Percentiles rank a stretch among this genome's conserved stretches.
Evolutionary conservation across 2,888 invertebrate species (phyloP).

Genomic region (Molanna angustata): DNA sequence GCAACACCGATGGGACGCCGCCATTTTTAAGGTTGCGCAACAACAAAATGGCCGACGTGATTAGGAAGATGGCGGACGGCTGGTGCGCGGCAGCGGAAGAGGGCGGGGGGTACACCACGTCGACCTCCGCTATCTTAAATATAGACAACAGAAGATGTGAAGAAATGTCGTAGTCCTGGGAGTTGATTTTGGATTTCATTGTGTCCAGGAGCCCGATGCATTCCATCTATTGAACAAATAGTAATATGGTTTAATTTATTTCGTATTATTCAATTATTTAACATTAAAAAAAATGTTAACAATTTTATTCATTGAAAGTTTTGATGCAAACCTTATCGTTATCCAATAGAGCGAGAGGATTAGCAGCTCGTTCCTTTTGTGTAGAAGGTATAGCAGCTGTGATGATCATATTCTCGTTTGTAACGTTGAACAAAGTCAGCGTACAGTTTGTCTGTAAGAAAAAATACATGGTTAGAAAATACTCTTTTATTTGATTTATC

Average conservation of each 20-base stretch:
- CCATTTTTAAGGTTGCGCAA: background rate
- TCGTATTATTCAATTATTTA: background rate
- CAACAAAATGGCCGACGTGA: constrained; percentile 6
- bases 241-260: background rate
- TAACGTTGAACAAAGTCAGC: constrained; percentile 79
- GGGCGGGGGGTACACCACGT: constrained; percentile 75
- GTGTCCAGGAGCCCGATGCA: constrained; percentile 79
- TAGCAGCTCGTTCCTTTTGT: constrained; percentile 59
- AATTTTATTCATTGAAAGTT: too few species aligned
- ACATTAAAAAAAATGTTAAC: too few species aligned
- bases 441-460: constrained; percentile 80
- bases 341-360: constrained; percentile 64
- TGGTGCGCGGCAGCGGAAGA: constrained; percentile 47
- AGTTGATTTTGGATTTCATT: constrained; percentile 81
- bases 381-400: constrained; percentile 71
- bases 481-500: too few species aligned
- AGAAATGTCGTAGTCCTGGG: constrained; percentile 79
- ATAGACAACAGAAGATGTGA: constrained; percentile 85
- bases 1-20: constrained; percentile 8
- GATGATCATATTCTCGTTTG: constrained; percentile 85
- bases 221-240: constrained; percentile 64
- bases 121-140: constrained; percentile 90
- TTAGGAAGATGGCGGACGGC: constrained; percentile 13
- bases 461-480: too few species aligned
- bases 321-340: constrained; percentile 65